Evolutionary conservation across 2,113 vertebrate genomes (phyloP), one percentile per base, ranked within the genome.

Genomic region (Callocephalon fimbriatum): DNA sequence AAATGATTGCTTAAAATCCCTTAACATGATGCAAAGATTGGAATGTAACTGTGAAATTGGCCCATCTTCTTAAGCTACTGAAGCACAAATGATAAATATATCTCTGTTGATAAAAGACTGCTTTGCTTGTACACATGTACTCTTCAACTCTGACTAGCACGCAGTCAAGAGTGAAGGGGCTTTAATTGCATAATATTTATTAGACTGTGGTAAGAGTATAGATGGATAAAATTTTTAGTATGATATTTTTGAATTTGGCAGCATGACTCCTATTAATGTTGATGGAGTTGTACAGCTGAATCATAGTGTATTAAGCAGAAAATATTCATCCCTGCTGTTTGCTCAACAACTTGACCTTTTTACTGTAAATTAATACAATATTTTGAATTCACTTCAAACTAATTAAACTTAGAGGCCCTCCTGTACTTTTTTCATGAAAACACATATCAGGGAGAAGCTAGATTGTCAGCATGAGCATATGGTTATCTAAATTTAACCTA

Each of bases 341-440:
- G 80, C 88, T 93, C 81, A 93, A 62, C 66, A 96, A 9, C 9
- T 50, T 96, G 90, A 97, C 84, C 91, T 98, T 96, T 95, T 62
- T 82, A 62, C 95, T 96, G 53, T 91, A 97, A 97, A 97, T 95
- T 95, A 98, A 93, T 88, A 94, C 8, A 97, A 91, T 96, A 95
- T 98, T 98, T 98, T 91, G 80, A 83, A 94, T 97, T 93, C 48
- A 61, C 75, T 97, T 98, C 92, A 92, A 96, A 82, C 44, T 40
- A 78, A 97, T 98, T 97, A 97, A 95, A 96, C 90, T 97, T 96
- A 47, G 70, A 86, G 72, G 73, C 32, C 42, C 40, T 92, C 62
- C 65, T 94, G 76, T 40, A 93, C 58, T 66, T 85, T 87, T 85
- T 85, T 93, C 70, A 95, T 83, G 87, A 92, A 96, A 97, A 96